A percentile compares a stretch with the other conserved stretches of the same genome.
These are phyloP conservation scores for Cerceris ruficornis DNA, from an alignment of 2,888 invertebrate genomes.

Conservation along the genomic window DNA sequence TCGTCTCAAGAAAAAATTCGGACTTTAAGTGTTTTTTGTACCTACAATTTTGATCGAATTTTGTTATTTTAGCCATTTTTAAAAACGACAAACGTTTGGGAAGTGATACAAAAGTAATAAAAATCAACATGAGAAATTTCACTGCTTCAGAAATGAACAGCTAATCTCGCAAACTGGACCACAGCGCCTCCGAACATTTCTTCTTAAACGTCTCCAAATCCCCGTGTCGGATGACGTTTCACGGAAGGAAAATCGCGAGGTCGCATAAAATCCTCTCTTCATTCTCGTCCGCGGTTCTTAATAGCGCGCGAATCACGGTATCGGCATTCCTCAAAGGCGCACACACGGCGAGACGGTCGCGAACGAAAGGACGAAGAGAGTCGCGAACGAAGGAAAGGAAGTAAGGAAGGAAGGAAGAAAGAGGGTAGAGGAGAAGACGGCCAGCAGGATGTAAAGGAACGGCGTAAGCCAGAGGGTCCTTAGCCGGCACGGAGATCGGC, in stretches of 20 bases:
- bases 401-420: conserved; percentile 1
- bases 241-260: conserved; percentile 10
- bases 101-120: no score
- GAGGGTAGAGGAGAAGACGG: conserved; percentile 12
- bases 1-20: no score
- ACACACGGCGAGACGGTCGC: conserved; percentile 18
- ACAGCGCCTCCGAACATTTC: no score
- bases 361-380: conserved; percentile 2
- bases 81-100: neutral
- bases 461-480: conserved; percentile 66
- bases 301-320: conserved; percentile 30
- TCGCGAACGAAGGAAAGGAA: conserved; percentile 19
- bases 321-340: conserved; percentile 45
- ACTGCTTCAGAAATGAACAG: no score
- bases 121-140: no score
- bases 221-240: neutral
- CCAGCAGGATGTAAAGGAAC: conserved; percentile 41
- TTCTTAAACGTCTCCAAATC: no score
- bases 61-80: no score
- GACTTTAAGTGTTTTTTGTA: no score
- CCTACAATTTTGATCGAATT: no score
- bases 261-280: conserved; percentile 55
- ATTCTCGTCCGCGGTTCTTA: conserved; percentile 52
- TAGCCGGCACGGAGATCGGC: conserved; percentile 58
- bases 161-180: no score